Base-by-base conservation (phyloP, 23 tunicate species). In the Ciona savignyi region DNA sequence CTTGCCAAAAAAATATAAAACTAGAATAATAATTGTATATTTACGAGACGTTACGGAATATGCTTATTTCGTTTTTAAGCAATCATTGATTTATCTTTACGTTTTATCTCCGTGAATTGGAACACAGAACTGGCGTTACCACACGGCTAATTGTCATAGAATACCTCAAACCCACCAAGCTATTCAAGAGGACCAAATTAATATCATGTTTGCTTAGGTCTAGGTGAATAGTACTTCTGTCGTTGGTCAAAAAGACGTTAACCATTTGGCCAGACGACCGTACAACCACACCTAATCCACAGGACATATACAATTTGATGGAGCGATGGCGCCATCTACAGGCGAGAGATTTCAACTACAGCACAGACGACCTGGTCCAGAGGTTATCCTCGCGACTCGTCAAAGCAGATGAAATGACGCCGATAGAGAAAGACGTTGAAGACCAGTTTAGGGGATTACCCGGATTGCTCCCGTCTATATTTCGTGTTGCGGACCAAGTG, bases 401-500 rank as follows among this genome's bases (percentile, higher is more conserved):
- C 0, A 66, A 86, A 30, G 60, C 68, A 62, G 81, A 86, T 28
- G 64, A 62, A 1, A 81, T 77, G 2, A 68, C 81, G 2, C 60
- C 83, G 1, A 34, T 70, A 32, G 80, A 68, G 30, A 60, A 63
- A 35, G 87, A 81, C 0, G 67, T 81, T 4, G 75, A 81, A 51
- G 87, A 88, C 26, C 96, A 88, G 72, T 88, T 88, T 82, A 87
- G 86, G 21, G 96, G 96, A 33, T 74, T 88, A 32, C 68, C 81
- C 30, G 96, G 87, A 22, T 78, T 88, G 22, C 49, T 88, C 1
- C 96, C 96, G n/a, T 68, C 75, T 1, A 81, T 85, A 28, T 88
- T 88, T 63, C 87, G 81, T 25, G 74, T 88, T 66, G 86, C 96
- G 1, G 96, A 88, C 1, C 80, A 88, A 66, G 78, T 88, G 27